Evolutionary conservation across 2,888 invertebrate genomes (phyloP).

Genomic region (Melipona beecheii): DNA sequence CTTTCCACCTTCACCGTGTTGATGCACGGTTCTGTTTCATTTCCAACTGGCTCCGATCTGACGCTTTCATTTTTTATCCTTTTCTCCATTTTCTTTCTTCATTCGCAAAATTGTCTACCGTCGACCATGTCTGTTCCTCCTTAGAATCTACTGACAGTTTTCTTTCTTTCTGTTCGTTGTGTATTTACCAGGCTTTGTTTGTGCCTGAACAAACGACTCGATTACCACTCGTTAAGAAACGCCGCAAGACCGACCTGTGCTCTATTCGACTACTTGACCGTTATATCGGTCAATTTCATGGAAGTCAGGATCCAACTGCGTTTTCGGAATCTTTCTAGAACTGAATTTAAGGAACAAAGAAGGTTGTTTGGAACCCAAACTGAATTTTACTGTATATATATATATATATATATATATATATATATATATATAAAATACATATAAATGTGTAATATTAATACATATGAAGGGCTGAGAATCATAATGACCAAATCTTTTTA

Average conservation of each 20-base stretch:
- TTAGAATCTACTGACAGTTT: no score
- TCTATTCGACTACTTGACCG: conserved; percentile 37
- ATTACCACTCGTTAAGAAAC: conserved; percentile 35
- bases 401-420: no score
- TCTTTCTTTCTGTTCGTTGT: not conserved
- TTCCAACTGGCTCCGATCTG: conserved; percentile 2
- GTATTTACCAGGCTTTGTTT: conserved; percentile 2
- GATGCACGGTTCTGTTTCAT: conserved; percentile 36
- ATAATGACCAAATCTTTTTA: no score
- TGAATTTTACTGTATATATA: no score
- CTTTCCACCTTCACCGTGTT: conserved; percentile 9
- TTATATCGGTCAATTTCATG: not conserved
- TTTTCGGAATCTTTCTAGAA: not conserved
- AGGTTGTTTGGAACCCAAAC: no score
- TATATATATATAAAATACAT: no score
- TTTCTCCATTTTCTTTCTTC: no score
- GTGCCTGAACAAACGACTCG: conserved; percentile 46
- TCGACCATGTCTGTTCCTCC: not conserved
- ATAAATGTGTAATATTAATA: no score
- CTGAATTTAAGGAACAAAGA: not conserved
- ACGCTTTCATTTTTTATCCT: not conserved
- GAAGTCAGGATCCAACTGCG: not conserved
- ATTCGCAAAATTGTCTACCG: not conserved
- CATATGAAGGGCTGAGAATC: no score
- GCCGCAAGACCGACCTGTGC: conserved; percentile 7